Evolutionary conservation across 1,140 invertebrate genomes (phyloP).

Genomic region (Brachionus koreanus): DNA sequence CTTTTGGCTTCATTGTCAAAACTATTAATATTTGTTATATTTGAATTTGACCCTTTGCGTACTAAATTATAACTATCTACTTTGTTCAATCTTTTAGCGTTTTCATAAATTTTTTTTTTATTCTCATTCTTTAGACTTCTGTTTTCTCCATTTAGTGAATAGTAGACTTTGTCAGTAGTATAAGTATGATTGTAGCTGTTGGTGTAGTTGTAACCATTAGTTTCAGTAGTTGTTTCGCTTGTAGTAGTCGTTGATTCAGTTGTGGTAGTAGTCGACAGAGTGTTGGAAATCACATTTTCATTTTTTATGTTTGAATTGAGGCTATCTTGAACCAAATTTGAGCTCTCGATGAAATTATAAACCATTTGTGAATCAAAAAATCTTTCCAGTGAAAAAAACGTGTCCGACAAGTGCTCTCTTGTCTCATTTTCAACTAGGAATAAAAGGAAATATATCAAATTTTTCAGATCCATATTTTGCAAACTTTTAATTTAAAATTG

Average conservation of each 20-base stretch:
- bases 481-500: background rate
- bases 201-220: background rate
- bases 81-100: background rate
- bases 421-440: background rate
- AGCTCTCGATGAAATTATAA: background rate
- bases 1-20: background rate
- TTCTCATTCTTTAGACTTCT: background rate
- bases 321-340: background rate
- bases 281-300: background rate
- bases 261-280: background rate
- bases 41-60: background rate
- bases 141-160: background rate
- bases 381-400: background rate
- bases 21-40: background rate
- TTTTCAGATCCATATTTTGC: background rate
- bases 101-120: background rate
- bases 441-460: background rate
- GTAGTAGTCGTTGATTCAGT: background rate
- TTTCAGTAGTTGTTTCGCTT: background rate
- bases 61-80: background rate
- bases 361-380: background rate
- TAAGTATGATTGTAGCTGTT: background rate
- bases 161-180: background rate
- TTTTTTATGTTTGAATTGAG: constrained; percentile 5
- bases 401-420: background rate